Evolutionary conservation across 2,797 vertebrate genomes (phyloP).

Genomic region (Pseudochirops corinnae): DNA sequence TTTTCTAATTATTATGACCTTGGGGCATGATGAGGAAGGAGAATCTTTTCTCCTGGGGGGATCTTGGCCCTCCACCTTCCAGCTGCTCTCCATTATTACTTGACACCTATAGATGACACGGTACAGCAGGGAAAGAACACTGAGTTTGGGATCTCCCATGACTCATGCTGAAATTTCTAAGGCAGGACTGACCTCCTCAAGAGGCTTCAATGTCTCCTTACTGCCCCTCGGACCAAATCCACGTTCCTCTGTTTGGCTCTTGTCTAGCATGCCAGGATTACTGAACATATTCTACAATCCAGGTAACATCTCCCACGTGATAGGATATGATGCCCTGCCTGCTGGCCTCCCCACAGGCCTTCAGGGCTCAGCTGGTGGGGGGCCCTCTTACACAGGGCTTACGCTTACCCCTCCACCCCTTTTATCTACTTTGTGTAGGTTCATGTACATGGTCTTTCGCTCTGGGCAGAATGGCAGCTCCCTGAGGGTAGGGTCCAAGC

Average conservation of each 20-base stretch:
- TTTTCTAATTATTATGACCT: background rate
- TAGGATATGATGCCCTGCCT: too few relatives aligned
- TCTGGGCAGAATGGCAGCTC: background rate
- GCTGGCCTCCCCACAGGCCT: background rate
- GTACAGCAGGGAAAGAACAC: background rate
- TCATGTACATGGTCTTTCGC: background rate
- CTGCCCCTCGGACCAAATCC: background rate
- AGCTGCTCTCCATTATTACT: too few relatives aligned
- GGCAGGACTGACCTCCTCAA: background rate
- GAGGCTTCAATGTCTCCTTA: background rate
- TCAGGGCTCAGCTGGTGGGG: too few relatives aligned
- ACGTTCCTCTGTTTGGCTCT: background rate
- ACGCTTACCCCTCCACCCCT: too few relatives aligned
- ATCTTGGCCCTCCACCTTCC: background rate
- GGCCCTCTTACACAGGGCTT: too few relatives aligned
- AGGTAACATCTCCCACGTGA: too few relatives aligned
- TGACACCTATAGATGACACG: accelerated
- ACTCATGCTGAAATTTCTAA: too few relatives aligned
- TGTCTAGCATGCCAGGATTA: too few relatives aligned
- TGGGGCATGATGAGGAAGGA: background rate
- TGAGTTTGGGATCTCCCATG: background rate
- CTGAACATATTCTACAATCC: background rate
- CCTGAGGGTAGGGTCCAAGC: too few relatives aligned
- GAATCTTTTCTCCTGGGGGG: background rate
- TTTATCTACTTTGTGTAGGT: background rate